phyloP scores from a whole-genome alignment of 1,140 invertebrate genomes.

The Solenopsis fugax region DNA sequence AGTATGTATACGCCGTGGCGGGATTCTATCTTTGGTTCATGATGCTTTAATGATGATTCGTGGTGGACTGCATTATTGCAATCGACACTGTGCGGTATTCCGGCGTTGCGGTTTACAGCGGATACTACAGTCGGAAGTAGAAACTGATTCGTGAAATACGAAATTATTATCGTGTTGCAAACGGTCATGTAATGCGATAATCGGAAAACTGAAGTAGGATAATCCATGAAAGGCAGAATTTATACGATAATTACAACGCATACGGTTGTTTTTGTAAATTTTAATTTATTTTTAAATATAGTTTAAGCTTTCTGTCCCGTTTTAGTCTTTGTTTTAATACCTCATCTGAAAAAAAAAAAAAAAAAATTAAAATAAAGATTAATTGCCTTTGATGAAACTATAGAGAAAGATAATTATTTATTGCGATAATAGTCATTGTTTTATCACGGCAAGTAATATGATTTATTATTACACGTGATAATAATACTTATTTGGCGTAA shows the following conservation, averaged over 20 bases:
- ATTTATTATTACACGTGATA: background rate
- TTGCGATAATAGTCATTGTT: background rate
- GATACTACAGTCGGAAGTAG: conserved; percentile 56
- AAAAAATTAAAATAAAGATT: background rate
- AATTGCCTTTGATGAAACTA: background rate
- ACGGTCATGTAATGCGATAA: conserved; percentile 19
- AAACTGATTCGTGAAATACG: conserved; percentile 47
- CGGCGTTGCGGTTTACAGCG: conserved; percentile 48
- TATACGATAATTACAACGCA: background rate
- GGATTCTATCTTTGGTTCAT: conserved; percentile 41
- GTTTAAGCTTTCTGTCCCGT: background rate
- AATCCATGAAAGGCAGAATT: background rate
- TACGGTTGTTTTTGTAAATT: background rate
- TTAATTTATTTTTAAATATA: background rate
- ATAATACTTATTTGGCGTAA: background rate
- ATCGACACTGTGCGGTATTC: conserved; percentile 57
- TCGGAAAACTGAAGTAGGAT: conserved; percentile 22
- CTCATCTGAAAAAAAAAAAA: background rate
- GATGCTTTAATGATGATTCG: conserved; percentile 59
- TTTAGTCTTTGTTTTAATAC: background rate
- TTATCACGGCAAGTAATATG: background rate
- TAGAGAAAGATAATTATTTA: background rate
- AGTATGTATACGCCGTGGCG: background rate
- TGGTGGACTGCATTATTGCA: conserved; percentile 53
- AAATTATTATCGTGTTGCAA: conserved; percentile 44